Percentiles rank a stretch among this genome's conserved stretches.
Conservation (phyloP, 30 jellyfish, hydroid and myxozoan species). For the Turritopsis rubra region DNA sequence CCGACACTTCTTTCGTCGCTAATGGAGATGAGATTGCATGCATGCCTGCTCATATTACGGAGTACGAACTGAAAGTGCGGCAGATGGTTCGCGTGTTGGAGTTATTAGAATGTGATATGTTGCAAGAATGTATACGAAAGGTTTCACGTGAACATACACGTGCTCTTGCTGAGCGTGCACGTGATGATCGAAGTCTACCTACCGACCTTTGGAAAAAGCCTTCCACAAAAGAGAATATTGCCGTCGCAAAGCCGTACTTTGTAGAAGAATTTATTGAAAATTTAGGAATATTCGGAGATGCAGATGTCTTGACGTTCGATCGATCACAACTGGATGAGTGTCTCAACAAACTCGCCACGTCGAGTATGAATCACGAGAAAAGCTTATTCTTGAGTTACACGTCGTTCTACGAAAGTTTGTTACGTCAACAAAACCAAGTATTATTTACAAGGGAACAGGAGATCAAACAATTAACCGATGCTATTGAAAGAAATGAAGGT, state of each 20-base stretch:
- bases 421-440: constrained; percentile 56
- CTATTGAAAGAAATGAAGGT: not conserved
- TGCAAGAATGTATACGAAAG: constrained; percentile 53
- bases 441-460: constrained; percentile 66
- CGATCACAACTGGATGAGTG: constrained; percentile 47
- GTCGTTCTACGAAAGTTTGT: constrained; percentile 55
- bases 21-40: constrained; percentile 48
- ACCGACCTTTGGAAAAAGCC: constrained; percentile 78
- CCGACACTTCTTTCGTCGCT: constrained; percentile 28
- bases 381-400: constrained; percentile 48
- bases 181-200: constrained; percentile 71
- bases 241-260: constrained; percentile 42
- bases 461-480: constrained; percentile 41
- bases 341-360: constrained; percentile 41
- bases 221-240: constrained; percentile 60
- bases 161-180: constrained; percentile 56
- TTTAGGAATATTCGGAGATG: not conserved
- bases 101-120: constrained; percentile 62
- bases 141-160: constrained; percentile 67
- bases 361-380: constrained; percentile 40
- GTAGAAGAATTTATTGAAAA: constrained; percentile 55
- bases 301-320: not conserved
- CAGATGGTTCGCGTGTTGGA: constrained; percentile 65
- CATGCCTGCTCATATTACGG: constrained; percentile 50
- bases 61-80: constrained; percentile 59